Conservation (phyloP, 2,888 invertebrate species). For the Epinotia bilunana region DNA sequence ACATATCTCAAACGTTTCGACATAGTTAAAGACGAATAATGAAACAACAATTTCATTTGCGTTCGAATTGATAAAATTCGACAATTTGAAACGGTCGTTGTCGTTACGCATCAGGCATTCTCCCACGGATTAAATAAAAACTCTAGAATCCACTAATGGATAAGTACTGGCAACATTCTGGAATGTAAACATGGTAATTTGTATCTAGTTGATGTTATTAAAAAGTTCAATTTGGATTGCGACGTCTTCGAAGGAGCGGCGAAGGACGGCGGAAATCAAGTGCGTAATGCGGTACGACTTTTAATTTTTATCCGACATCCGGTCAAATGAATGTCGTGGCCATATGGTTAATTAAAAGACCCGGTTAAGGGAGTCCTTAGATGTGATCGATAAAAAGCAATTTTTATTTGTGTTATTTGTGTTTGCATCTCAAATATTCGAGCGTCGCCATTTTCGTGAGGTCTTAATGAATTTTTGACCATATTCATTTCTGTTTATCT, state of each 20-base stretch:
- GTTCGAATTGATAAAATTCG: constrained; percentile 50
- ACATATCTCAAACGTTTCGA: constrained; percentile 38
- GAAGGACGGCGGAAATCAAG: constrained; percentile 73
- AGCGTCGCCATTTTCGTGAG: constrained; percentile 25
- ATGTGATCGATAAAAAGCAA: constrained; percentile 33
- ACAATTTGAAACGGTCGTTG: constrained; percentile 49
- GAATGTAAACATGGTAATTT: constrained; percentile 26
- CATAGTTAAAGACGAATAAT: constrained; percentile 48
- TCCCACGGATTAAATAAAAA: constrained; percentile 50
- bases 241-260: constrained; percentile 40
- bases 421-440: constrained; percentile 40
- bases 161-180: constrained; percentile 30
- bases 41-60: constrained; percentile 45
- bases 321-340: constrained; percentile 60
- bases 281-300: constrained; percentile 73
- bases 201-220: constrained; percentile 10
- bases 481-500: constrained; percentile 38
- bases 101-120: constrained; percentile 50
- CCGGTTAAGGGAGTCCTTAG: constrained; percentile 32
- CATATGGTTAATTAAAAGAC: constrained; percentile 55
- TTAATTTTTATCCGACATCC: constrained; percentile 72
- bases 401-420: constrained; percentile 41
- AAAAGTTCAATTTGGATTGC: constrained; percentile 32
- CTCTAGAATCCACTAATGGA: constrained; percentile 38
- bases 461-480: constrained; percentile 39